Conservation (phyloP, 2,797 vertebrate species). For the Sebastes cheni region DNA sequence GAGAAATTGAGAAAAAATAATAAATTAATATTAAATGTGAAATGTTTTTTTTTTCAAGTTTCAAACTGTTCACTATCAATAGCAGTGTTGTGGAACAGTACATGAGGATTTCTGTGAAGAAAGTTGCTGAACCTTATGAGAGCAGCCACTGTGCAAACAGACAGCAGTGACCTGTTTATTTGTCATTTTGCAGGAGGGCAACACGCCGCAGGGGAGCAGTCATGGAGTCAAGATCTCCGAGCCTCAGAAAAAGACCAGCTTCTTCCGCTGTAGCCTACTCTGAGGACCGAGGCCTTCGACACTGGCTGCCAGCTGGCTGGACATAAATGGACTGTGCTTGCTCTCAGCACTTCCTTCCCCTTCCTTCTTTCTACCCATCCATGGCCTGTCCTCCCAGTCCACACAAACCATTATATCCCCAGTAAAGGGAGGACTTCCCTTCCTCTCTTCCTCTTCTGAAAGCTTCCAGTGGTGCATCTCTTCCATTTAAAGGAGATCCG, state of each 20-base stretch:
- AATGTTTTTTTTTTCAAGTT: too few species aligned
- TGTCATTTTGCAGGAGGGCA: slow-evolving; percentile 88
- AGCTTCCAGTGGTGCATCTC: slow-evolving; percentile 66
- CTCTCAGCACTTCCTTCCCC: slow-evolving; percentile 71
- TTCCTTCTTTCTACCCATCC: slow-evolving; percentile 28
- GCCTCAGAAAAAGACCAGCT: slow-evolving; percentile 96
- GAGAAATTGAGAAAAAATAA: neutral
- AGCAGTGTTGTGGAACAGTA: neutral
- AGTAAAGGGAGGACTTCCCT: slow-evolving; percentile 45
- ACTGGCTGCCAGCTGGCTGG: slow-evolving; percentile 67
- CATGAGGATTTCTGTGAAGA: neutral
- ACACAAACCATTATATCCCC: slow-evolving; percentile 51
- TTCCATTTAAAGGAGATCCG: slow-evolving; percentile 55
- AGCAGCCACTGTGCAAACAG: neutral
- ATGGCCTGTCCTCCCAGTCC: slow-evolving; percentile 40
- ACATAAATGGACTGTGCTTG: slow-evolving; percentile 87
- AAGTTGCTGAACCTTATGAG: neutral
- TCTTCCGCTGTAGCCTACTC: slow-evolving; percentile 96
- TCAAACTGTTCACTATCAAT: neutral
- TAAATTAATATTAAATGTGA: too few species aligned
- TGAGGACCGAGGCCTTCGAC: slow-evolving; percentile 85
- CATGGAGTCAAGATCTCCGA: slow-evolving; percentile 96
- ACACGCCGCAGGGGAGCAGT: slow-evolving; percentile 91
- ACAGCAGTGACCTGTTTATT: slow-evolving; percentile 2
- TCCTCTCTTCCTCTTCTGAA: slow-evolving; percentile 63